These are phyloP conservation scores for Heliconius nattereri DNA, from an alignment of 1,140 invertebrate species.

Conservation along the genomic window DNA sequence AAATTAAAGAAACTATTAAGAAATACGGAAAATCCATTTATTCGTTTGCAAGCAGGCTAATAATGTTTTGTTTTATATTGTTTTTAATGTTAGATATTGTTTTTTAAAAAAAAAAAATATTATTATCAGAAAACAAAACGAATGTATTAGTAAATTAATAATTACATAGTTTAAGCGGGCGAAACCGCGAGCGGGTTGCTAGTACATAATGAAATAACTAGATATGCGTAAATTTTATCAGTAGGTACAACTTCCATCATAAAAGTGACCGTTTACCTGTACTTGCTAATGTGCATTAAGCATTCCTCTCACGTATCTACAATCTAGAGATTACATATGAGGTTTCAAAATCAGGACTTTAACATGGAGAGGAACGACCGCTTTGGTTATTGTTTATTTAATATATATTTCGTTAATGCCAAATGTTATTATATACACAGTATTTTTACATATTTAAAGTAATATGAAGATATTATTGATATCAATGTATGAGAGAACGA, in stretches of 20 bases:
- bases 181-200: too few species aligned
- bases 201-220: too few species aligned
- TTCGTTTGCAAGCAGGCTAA: not conserved
- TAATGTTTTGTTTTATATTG: not conserved
- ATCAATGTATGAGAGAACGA: not conserved
- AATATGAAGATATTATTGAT: not conserved
- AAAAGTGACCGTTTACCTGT: too few species aligned
- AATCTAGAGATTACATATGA: not conserved
- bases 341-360: constrained; percentile 22
- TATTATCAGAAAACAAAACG: too few species aligned
- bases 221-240: too few species aligned
- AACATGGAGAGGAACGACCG: constrained; percentile 17
- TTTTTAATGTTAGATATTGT: too few species aligned
- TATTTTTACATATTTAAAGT: not conserved
- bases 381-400: not conserved
- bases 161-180: too few species aligned
- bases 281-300: constrained; percentile 17
- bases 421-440: not conserved
- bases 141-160: too few species aligned
- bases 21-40: not conserved
- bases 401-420: not conserved
- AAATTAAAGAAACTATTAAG: constrained; percentile 1
- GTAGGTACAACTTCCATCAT: too few species aligned
- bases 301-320: constrained; percentile 27
- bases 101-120: too few species aligned